Evolutionary conservation across 2,113 vertebrate genomes (phyloP).

Genomic region (Ameiurus melas): DNA sequence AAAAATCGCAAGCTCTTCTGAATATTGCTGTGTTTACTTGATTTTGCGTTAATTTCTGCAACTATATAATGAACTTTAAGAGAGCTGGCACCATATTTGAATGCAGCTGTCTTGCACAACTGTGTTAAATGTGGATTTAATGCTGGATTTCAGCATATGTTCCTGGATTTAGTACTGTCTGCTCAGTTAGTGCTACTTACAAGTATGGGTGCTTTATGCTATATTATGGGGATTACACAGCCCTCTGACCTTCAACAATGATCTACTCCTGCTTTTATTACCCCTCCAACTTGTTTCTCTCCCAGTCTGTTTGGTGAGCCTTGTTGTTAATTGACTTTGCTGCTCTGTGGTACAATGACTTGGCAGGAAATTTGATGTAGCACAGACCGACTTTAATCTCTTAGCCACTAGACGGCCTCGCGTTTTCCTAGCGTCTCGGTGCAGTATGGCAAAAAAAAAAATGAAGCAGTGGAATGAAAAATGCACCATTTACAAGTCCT

Average conservation of each 20-base stretch:
- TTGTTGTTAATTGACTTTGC: constrained; percentile 31
- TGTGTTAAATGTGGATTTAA: background rate
- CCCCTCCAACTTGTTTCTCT: background rate
- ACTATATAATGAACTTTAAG: background rate
- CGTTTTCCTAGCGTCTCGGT: background rate
- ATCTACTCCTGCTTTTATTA: background rate
- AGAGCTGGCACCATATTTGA: background rate
- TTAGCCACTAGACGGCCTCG: background rate
- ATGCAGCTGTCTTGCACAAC: background rate
- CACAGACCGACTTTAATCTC: constrained; percentile 11
- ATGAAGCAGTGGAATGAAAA: background rate
- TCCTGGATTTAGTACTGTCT: background rate
- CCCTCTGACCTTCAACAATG: background rate
- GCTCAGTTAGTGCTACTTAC: background rate
- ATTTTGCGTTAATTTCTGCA: too few relatives aligned
- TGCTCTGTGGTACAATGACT: constrained; percentile 8
- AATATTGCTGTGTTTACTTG: too few relatives aligned
- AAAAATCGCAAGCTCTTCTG: too few relatives aligned
- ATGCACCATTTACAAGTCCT: background rate
- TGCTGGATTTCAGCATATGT: background rate
- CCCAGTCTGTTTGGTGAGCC: background rate
- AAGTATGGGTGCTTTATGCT: background rate
- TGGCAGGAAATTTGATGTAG: constrained; percentile 35
- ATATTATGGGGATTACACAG: background rate
- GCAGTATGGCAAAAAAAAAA: background rate